phyloP scores from a whole-genome alignment of 2,113 vertebrate genomes.

The Petaurus breviceps region DNA sequence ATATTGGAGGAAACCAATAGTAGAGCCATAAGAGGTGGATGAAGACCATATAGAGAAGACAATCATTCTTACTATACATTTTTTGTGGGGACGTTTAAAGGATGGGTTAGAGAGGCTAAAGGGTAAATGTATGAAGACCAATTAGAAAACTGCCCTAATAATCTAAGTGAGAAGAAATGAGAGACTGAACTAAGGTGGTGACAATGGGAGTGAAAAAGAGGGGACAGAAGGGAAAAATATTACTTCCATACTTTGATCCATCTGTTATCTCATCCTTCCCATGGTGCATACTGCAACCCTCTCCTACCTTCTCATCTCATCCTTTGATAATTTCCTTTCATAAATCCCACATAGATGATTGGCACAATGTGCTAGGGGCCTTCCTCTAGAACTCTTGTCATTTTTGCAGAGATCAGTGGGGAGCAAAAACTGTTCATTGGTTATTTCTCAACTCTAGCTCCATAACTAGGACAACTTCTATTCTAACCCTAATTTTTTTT shows the following conservation, averaged over 20 bases:
- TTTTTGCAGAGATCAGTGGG: background rate
- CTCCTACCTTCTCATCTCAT: background rate
- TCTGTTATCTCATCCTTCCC: background rate
- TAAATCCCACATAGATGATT: background rate
- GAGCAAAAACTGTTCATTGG: background rate
- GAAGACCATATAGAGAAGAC: background rate
- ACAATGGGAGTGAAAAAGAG: background rate
- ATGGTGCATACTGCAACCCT: background rate
- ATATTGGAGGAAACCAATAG: background rate
- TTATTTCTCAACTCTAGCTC: background rate
- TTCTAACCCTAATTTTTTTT: background rate
- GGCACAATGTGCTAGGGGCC: background rate
- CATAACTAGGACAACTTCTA: background rate
- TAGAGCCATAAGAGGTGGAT: background rate
- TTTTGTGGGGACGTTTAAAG: background rate
- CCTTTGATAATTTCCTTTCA: background rate
- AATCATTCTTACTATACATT: background rate
- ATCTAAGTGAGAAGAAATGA: background rate
- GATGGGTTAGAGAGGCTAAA: background rate
- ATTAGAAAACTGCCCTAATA: background rate
- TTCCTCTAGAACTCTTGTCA: background rate
- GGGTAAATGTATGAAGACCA: background rate
- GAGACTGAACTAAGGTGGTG: background rate
- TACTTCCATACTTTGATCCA: background rate
- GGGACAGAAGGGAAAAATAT: background rate